A percentile compares a stretch with the other conserved stretches of the same genome.
Evolutionary conservation across 2,113 vertebrate genomes (phyloP).

Genomic region (Haemorhous mexicanus): DNA sequence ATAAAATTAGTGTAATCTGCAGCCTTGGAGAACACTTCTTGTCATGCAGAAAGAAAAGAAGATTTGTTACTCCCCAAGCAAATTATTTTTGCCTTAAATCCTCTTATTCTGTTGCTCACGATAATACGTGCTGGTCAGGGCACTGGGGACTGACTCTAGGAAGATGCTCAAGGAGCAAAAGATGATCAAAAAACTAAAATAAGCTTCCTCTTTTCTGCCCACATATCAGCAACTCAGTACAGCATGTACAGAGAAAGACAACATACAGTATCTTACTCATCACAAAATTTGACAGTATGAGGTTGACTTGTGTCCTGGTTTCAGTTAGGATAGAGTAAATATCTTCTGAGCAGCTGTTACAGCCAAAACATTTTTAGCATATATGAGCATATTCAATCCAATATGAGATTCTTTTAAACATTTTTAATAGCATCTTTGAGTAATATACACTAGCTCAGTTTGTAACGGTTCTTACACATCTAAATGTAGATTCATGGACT

Average conservation of each 20-base stretch:
- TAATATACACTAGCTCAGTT: neutral
- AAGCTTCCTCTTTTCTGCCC: neutral
- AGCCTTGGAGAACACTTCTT: neutral
- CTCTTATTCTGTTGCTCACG: neutral
- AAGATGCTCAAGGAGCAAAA: neutral
- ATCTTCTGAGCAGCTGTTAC: neutral
- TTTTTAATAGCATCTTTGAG: neutral
- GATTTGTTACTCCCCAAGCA: neutral
- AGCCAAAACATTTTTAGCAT: neutral
- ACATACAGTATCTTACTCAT: neutral
- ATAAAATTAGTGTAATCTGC: neutral
- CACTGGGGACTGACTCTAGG: neutral
- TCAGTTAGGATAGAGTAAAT: neutral
- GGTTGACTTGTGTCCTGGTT: neutral
- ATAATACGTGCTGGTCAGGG: neutral
- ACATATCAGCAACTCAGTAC: fast-evolving
- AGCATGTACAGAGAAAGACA: neutral
- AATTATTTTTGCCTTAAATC: neutral
- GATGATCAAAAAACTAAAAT: neutral
- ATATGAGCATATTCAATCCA: neutral
- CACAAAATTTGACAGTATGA: neutral
- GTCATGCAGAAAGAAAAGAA: neutral
- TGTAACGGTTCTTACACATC: neutral
- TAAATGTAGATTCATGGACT: neutral
- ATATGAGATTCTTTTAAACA: neutral